Percentiles rank a stretch among this genome's conserved stretches.
These are phyloP conservation scores for Recurvirostra avosetta DNA, from an alignment of 2,113 vertebrate species.

Conservation along the genomic window DNA sequence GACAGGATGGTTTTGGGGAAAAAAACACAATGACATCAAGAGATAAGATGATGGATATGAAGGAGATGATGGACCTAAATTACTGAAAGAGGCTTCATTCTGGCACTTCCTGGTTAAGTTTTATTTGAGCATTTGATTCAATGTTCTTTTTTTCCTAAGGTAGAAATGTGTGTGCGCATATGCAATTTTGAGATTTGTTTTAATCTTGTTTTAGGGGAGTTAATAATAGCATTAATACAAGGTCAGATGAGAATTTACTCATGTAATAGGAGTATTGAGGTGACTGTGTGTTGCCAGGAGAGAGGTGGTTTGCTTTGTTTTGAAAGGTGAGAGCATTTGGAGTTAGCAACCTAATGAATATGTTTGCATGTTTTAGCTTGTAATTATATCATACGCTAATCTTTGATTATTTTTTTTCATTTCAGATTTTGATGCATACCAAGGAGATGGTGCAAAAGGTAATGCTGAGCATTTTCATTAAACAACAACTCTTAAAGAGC, in stretches of 20 bases:
- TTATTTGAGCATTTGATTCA: not conserved
- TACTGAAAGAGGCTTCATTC: not conserved
- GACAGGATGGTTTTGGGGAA: not conserved
- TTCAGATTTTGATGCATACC: constrained; percentile 97
- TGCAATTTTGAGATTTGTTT: constrained; percentile 68
- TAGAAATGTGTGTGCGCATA: not conserved
- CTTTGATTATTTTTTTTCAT: constrained; percentile 44
- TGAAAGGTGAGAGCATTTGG: constrained; percentile 52
- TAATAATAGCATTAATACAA: constrained; percentile 62
- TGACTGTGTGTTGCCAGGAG: constrained; percentile 56
- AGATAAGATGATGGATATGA: not conserved
- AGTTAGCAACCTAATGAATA: constrained; percentile 54
- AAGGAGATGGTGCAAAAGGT: constrained; percentile 99
- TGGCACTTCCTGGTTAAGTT: not conserved
- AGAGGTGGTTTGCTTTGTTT: constrained; percentile 57
- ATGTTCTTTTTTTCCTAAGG: not conserved
- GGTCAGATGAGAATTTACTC: constrained; percentile 51
- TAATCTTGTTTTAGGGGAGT: constrained; percentile 68
- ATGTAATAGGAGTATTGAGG: constrained; percentile 52
- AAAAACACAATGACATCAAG: not conserved
- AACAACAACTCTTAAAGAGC: constrained; percentile 63
- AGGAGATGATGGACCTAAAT: not conserved
- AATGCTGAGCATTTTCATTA: constrained; percentile 69
- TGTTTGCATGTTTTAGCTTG: constrained; percentile 52
- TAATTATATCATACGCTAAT: constrained; percentile 68